Evolutionary conservation across 1,140 invertebrate genomes (phyloP).

Genomic region (Conus betulinus): DNA sequence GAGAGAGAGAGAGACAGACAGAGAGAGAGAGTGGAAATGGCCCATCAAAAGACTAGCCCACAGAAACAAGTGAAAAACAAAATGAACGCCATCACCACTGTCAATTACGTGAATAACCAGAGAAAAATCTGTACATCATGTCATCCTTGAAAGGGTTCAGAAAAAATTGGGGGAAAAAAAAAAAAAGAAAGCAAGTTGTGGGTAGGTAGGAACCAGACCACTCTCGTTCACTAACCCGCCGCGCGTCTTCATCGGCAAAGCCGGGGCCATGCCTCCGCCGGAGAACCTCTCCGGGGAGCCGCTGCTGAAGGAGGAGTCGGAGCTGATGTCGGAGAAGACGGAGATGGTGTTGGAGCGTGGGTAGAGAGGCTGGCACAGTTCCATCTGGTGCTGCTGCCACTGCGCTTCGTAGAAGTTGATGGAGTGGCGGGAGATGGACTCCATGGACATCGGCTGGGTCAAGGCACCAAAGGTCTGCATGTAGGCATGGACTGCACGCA

Average conservation of each 20-base stretch:
- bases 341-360: constrained; percentile 73
- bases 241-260: constrained; percentile 60
- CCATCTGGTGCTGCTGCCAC: constrained; percentile 82
- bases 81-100: too few relatives aligned
- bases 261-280: constrained; percentile 38
- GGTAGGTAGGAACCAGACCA: neutral
- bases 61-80: too few relatives aligned
- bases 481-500: constrained; percentile 90
- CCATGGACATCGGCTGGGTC: constrained; percentile 85
- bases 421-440: constrained; percentile 87
- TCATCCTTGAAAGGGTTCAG: too few relatives aligned
- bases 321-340: constrained; percentile 68
- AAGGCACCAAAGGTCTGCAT: constrained; percentile 96
- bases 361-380: constrained; percentile 75
- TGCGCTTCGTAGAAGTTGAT: constrained; percentile 83
- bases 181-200: neutral
- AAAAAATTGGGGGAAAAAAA: neutral
- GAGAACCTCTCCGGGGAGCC: constrained; percentile 43
- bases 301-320: constrained; percentile 60
- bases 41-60: too few relatives aligned
- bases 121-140: too few relatives aligned
- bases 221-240: constrained; percentile 52
- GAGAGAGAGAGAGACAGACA: too few relatives aligned
- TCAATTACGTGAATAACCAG: too few relatives aligned
- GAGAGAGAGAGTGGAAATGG: too few relatives aligned